These are phyloP conservation scores for Pseudorasbora parva DNA, from an alignment of 2,113 vertebrate genomes.

Conservation along the genomic window DNA sequence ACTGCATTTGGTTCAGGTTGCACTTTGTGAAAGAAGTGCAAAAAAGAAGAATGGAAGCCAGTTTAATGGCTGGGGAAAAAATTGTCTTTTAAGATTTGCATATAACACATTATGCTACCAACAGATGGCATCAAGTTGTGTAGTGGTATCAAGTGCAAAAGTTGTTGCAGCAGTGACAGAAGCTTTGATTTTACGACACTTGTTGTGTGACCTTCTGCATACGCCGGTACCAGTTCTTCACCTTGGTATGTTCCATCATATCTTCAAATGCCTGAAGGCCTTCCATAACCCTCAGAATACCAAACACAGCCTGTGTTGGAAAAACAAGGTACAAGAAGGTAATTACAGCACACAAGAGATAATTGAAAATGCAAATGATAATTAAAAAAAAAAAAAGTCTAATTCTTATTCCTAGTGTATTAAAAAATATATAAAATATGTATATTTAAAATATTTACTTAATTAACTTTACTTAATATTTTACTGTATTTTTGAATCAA, in stretches of 20 bases:
- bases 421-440: too few species aligned
- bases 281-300: conserved; percentile 95
- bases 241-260: conserved; percentile 90
- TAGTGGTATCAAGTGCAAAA: not conserved
- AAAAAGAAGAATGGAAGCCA: not conserved
- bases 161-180: not conserved
- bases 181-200: conserved; percentile 54
- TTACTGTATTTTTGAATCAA: too few species aligned
- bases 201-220: conserved; percentile 81
- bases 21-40: not conserved
- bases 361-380: not conserved
- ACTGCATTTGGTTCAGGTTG: not conserved
- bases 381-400: too few species aligned
- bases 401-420: too few species aligned
- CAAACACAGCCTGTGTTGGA: conserved; percentile 85
- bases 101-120: not conserved
- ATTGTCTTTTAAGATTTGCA: not conserved
- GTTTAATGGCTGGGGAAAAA: not conserved
- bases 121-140: conserved; percentile 2
- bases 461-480: too few species aligned
- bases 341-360: not conserved
- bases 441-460: too few species aligned
- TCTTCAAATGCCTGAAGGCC: conserved; percentile 92
- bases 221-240: conserved; percentile 88
- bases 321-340: not conserved